These are phyloP conservation scores for Larimichthys crocea DNA, from an alignment of 2,113 vertebrate genomes.

Conservation along the genomic window DNA sequence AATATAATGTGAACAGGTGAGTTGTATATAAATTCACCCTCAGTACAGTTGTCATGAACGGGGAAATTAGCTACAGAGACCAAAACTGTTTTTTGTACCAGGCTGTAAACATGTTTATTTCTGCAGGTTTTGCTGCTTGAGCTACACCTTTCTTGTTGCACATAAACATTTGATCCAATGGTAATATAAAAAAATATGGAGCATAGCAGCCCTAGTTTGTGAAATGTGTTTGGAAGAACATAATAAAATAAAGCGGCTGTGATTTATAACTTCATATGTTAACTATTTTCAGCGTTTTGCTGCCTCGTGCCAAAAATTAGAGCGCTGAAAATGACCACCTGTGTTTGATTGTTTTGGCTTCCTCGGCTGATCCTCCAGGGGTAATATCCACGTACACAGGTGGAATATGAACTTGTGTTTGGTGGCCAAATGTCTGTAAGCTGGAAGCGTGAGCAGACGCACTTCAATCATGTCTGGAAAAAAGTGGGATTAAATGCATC, in stretches of 20 bases:
- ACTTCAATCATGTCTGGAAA: constrained; percentile 68
- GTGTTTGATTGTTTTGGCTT: constrained; percentile 80
- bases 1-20: too few relatives aligned
- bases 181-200: constrained; percentile 17
- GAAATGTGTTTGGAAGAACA: constrained; percentile 72
- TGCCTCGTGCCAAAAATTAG: constrained; percentile 67
- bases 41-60: too few relatives aligned
- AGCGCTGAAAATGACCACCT: constrained; percentile 77
- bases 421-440: constrained; percentile 66
- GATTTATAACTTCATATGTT: constrained; percentile 81
- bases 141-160: not conserved
- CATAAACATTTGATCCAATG: not conserved
- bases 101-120: too few relatives aligned
- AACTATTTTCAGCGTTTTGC: constrained; percentile 71
- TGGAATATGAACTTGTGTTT: constrained; percentile 66
- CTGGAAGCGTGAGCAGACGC: constrained; percentile 51
- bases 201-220: constrained; percentile 31
- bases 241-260: constrained; percentile 57
- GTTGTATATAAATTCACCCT: too few relatives aligned
- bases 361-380: constrained; percentile 53
- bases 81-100: too few relatives aligned
- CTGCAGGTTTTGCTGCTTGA: not conserved
- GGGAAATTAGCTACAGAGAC: too few relatives aligned
- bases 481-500: constrained; percentile 56
- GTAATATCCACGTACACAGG: constrained; percentile 64